These are phyloP conservation scores for Holacanthella duospinosa DNA, from an alignment of 2,888 invertebrate genomes.

Conservation along the genomic window DNA sequence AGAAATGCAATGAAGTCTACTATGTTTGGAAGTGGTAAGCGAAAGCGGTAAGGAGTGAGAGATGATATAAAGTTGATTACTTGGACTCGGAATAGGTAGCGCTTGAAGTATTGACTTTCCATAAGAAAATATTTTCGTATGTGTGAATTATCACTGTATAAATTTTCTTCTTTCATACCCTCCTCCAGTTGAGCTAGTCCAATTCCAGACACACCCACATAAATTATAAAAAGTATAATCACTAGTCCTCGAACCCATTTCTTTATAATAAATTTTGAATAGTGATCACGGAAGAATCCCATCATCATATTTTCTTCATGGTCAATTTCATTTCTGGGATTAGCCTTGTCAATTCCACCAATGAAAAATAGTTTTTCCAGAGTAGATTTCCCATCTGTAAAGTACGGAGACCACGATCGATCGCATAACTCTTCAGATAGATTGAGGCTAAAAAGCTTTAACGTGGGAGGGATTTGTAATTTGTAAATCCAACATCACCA, in stretches of 20 bases:
- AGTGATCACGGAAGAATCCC: conserved; percentile 9
- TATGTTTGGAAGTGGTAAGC: neutral
- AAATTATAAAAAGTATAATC: conserved; percentile 1
- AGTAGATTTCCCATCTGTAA: neutral
- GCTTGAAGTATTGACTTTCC: neutral
- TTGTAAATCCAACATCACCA: too few relatives aligned
- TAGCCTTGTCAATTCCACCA: conserved; percentile 7
- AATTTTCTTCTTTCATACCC: conserved; percentile 1
- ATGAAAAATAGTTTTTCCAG: conserved; percentile 7
- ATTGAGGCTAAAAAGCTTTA: too few relatives aligned
- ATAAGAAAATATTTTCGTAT: neutral
- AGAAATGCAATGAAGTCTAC: conserved; percentile 40
- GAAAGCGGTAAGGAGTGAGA: neutral
- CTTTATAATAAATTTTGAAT: conserved; percentile 7
- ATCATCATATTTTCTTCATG: conserved; percentile 8
- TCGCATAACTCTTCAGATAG: too few relatives aligned
- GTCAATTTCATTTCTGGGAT: conserved; percentile 7
- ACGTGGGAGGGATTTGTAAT: too few relatives aligned
- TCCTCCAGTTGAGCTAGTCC: conserved; percentile 3
- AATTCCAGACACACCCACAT: conserved; percentile 5
- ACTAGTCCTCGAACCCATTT: neutral
- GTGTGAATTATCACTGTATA: neutral
- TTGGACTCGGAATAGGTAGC: neutral
- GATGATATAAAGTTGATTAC: neutral
- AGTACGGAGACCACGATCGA: too few relatives aligned